Conservation (phyloP, 92 coral and sea anemone genomes). For the Montipora capitata region DNA sequence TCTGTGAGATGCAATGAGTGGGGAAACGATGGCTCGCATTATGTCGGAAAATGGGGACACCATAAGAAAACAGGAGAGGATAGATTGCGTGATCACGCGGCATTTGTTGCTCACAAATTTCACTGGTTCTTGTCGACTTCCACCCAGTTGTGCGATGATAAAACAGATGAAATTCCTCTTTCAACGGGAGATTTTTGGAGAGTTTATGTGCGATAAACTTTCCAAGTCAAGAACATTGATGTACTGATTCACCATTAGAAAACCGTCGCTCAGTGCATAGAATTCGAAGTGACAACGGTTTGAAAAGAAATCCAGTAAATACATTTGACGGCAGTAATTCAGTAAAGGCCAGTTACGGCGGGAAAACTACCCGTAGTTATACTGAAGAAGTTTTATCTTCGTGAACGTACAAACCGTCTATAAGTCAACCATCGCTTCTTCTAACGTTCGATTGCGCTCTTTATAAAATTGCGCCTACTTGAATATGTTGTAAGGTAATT, state of each 20-base stretch:
- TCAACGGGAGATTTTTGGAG: conserved; percentile 58
- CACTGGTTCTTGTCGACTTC: conserved; percentile 28
- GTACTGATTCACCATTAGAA: too few relatives aligned
- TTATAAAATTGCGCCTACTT: too few relatives aligned
- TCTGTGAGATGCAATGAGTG: conserved; percentile 16
- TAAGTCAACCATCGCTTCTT: too few relatives aligned
- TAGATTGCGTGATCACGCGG: conserved; percentile 46
- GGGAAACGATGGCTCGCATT: conserved; percentile 15
- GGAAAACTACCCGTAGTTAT: neutral
- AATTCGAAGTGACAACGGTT: too few relatives aligned
- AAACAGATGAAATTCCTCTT: neutral
- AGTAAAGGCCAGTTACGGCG: too few relatives aligned
- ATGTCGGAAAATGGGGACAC: conserved; percentile 23
- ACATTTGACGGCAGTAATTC: neutral
- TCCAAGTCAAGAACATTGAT: too few relatives aligned
- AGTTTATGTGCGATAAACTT: conserved; percentile 40
- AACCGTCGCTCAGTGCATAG: too few relatives aligned
- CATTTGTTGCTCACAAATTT: conserved; percentile 20
- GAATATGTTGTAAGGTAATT: too few relatives aligned
- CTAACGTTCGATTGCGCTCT: too few relatives aligned
- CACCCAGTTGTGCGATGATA: conserved; percentile 56
- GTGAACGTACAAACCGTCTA: too few relatives aligned
- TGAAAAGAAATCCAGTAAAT: neutral
- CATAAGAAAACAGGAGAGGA: neutral
- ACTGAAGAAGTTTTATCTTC: too few relatives aligned